Evolutionary conservation across 2,797 vertebrate species (phyloP).

Genomic region (Capromys pilorides): DNA sequence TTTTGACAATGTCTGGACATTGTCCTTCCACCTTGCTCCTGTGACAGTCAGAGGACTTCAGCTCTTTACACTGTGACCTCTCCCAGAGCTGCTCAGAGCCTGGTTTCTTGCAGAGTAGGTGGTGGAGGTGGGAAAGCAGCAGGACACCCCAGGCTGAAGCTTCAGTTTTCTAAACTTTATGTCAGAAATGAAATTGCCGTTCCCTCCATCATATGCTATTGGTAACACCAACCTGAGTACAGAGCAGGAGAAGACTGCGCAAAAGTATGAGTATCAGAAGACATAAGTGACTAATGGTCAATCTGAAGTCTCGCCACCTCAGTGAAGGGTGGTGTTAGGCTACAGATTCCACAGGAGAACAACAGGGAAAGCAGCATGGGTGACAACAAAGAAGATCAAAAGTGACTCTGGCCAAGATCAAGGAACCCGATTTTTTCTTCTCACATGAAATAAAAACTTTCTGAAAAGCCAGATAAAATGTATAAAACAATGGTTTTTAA

Average conservation of each 20-base stretch:
- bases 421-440: neutral
- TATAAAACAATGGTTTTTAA: conserved; percentile 7
- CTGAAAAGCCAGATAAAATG: neutral
- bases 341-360: neutral
- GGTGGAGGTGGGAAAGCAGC: neutral
- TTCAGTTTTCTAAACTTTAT: neutral
- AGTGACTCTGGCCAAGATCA: neutral
- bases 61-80: neutral
- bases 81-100: neutral
- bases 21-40: neutral
- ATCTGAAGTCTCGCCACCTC: neutral
- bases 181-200: neutral
- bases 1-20: neutral
- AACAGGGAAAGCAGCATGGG: neutral
- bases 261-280: neutral
- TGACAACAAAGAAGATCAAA: neutral
- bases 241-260: neutral
- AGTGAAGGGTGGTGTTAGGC: neutral
- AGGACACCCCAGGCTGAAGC: neutral
- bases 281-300: neutral
- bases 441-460: neutral
- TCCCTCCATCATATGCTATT: neutral
- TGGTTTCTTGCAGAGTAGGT: neutral
- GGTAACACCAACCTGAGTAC: neutral
- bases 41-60: neutral